Base-by-base conservation (phyloP, 1,140 invertebrate genomes). In the Aphelenchoides avenae region DNA sequence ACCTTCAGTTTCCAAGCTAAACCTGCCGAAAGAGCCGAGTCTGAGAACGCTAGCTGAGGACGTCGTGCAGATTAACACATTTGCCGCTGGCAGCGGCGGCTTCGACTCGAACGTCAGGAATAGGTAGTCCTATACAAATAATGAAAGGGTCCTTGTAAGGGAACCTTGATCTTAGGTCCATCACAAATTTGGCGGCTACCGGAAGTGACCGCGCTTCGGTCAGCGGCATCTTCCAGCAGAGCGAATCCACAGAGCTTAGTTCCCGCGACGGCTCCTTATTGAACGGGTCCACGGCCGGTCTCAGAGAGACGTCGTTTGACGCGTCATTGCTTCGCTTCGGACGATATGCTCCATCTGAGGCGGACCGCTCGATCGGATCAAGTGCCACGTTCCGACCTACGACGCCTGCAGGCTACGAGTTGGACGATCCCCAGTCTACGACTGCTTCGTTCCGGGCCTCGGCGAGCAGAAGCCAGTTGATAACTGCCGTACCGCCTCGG, bases 331-430 rank as follows among this genome's bases (percentile, higher is more conserved):
- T 27, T 5, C 18, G 18, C 34, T 18, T 36, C 18, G 34, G 34
- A 13, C 15, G 43, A 26, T 46, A 46, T 46, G 26, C 43, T 46
- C n/a, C 43, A 11, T 51, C 48, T 3, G 48, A 51, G 31, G 30
- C 30, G 30, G 48, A 51, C 48, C 20, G 48, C 13, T 51, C 48
- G n/a, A 42, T 51, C 3, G 48, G 48, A 5, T 51, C 48, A 20
- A 26, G 13, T 11, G 42, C 42, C 9, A 51, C 48, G 3, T 51
- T 3, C 26, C 26, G 15, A 34, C 26, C 43, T 3, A 46, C 27
- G 15, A 46, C 26, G 29, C 43, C 43, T 3, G 43, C 43, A 29
- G 5, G 3, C 15, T 11, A 46, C n/a, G 34, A 29, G 43, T 46
- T 46, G 26, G 7, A 22, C 18, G 18, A 41, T 18, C 3, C 20